Base-by-base conservation (phyloP, 2,888 invertebrate genomes). In the Lithophane semibrunnea region DNA sequence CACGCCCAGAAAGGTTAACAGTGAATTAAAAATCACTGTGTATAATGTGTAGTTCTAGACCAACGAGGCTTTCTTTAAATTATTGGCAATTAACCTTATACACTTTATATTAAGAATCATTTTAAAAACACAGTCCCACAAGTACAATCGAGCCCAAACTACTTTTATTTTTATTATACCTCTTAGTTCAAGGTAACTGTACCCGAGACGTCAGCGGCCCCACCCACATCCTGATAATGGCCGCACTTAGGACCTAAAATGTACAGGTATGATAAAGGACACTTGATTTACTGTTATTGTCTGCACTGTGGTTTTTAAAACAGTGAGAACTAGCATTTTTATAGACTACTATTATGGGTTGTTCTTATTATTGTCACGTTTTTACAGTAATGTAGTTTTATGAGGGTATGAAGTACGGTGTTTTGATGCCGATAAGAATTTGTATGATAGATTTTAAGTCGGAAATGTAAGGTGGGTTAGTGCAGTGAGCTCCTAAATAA, bases 241-340 rank as follows among this genome's bases (percentile, higher is more conserved):
- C 18, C 60, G 42, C 73, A 66, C 58, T 86, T 75, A 64, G n/a
- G 21, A 75, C 66, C 58, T 66, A 42, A 80, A 65, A 54, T 71
- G 42, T 75, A 42, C 69, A 82, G 77, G 75, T 80, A 80, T 63
- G 76, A 81, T 78, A 76, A 83, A 82, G 60, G 69, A 54, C 74
- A 67, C 73, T 80, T 83, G 80, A 85, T 87, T 83, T 86, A 86
- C 75, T 78, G 67, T 85, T 86, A 86, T 79, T 68, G 77, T 75
- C 78, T 66, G 16, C 29, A 47, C 80, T 65, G 67, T 24, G 77
- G 79, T 69, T 74, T 71, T 61, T 47, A 80, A 52, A 68, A n/a
- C 58, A 24, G 73, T 61, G 74, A 56, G 58, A 73, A 65, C 58
- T 67, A 37, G 44, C 42, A 47, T 29, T 73, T 86, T 87, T 75